Base-by-base conservation (phyloP, 92 coral and sea anemone species). In the Bergia sp. region DNA sequence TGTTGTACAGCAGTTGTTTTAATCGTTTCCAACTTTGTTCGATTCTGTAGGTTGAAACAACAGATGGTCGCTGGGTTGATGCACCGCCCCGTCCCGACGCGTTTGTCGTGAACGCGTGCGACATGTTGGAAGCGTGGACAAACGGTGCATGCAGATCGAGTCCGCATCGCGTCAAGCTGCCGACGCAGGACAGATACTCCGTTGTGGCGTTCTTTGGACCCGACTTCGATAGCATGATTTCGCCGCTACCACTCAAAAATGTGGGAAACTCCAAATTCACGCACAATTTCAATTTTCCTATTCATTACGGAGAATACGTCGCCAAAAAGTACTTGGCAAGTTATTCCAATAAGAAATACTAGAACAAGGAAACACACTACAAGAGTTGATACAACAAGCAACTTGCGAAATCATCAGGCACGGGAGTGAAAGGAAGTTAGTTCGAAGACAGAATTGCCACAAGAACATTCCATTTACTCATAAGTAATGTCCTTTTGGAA, bases 91-190 rank as follows among this genome's bases (percentile, higher is more conserved):
- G 77, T 43, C 16, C 40, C 0, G 77, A 73, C 77, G 77, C 77
- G 43, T 73, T 73, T 73, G 77, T 73, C 20, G 77, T 73, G 42
- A 73, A 73, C 41, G 77, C 77, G 77, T 73, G 77, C 77, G 77
- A 73, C 44, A 73, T 73, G 77, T 29, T 73, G 20, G 77, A 73
- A 53, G 58, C 58, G 58, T 53, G 58, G 58, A 53, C 58, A 53
- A 53, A 53, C 58, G 58, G 58, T 18, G 77, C 77, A 0, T 73
- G 77, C 45, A 73, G 41, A 73, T 73, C 77, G 0, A 73, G 41
- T 7, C 44, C 38, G 3, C 77, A 73, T 3, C 77, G 77, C 16
- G 77, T 73, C 18, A 73, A 36, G 13, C 77, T 73, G 42, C 77
- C 77, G 13, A 73, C 38, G 12, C 38, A 73, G 77, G 36, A 73